Base-by-base conservation (phyloP, 2,888 invertebrate species). In the Aphodius sticticus region DNA sequence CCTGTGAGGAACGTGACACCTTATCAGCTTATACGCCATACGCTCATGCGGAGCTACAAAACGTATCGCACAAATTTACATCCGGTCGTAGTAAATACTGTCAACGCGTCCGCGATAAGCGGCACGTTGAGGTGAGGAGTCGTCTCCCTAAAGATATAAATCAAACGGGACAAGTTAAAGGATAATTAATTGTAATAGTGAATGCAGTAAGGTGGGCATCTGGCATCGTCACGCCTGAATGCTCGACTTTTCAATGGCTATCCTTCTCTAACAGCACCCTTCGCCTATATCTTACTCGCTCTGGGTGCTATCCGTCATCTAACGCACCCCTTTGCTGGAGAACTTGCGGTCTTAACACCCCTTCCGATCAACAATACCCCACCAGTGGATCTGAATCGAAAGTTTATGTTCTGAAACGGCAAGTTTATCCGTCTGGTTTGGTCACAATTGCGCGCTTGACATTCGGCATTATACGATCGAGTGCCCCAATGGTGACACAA, bases 221-320 rank as follows among this genome's bases (percentile, higher is more conserved):
- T 84, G 84, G 82, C 82, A 79, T 79, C 78, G 84, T 84, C 83
- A 83, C 84, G 84, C 84, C 83, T 82, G 81, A 81, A 80, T 81
- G 82, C 74, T 6, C 74, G 14, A 26, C 16, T 70, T 70, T 16
- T 71, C 71, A 5, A 16, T 35, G n/a, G 5, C 71, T 16, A 6
- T 53, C 12, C 12, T 12, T 7, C 12, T 53, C 53, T 5, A 53
- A 53, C 53, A 12, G 2, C 12, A 9, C 7, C 53, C 7, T 12
- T 7, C 12, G 1, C 53, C 0, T 53, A 53, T 53, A 53, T 53
- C 53, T 53, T 12, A 5, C 53, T 53, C 53, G 7, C 53, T 53
- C 53, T 7, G 1, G 12, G 53, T 53, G 53, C 53, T 53, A 37
- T 70, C 26, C 70, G 70, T 70, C 70, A 70, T 70, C 26, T 6